Evolutionary conservation across 2,888 invertebrate species (phyloP).

Genomic region (Beris morrisii): DNA sequence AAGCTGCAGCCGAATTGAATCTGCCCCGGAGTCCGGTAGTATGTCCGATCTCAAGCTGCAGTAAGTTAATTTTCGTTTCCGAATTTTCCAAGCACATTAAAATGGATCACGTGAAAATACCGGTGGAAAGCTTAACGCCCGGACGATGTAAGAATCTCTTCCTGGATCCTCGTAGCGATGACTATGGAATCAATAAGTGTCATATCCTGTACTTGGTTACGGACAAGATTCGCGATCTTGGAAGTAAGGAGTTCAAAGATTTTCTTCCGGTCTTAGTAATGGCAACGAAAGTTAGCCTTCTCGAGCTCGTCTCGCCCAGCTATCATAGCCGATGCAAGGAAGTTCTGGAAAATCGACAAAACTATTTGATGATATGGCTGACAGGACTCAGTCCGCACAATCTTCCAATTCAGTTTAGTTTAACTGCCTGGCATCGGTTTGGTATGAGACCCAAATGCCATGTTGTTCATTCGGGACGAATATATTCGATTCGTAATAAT

Average conservation of each 20-base stretch:
- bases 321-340: neutral
- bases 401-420: constrained; percentile 43
- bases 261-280: constrained; percentile 49
- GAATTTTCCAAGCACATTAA: constrained; percentile 49
- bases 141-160: constrained; percentile 48
- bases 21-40: constrained; percentile 45
- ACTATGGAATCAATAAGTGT: constrained; percentile 44
- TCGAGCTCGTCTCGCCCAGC: constrained; percentile 11
- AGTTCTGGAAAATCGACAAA: neutral
- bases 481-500: constrained; percentile 46
- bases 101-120: constrained; percentile 46
- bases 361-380: constrained; percentile 47
- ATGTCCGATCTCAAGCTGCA: constrained; percentile 48
- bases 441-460: constrained; percentile 42
- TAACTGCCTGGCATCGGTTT: constrained; percentile 46
- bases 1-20: constrained; percentile 38
- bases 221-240: constrained; percentile 46
- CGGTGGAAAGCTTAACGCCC: constrained; percentile 47
- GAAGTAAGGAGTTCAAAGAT: constrained; percentile 44
- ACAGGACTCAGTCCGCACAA: constrained; percentile 45
- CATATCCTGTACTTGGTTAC: constrained; percentile 47
- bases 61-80: constrained; percentile 45
- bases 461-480: constrained; percentile 46
- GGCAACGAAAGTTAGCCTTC: constrained; percentile 44
- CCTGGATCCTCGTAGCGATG: constrained; percentile 44